Base-by-base conservation (phyloP, 2,888 invertebrate species). In the Drosophila kanekoi region DNA sequence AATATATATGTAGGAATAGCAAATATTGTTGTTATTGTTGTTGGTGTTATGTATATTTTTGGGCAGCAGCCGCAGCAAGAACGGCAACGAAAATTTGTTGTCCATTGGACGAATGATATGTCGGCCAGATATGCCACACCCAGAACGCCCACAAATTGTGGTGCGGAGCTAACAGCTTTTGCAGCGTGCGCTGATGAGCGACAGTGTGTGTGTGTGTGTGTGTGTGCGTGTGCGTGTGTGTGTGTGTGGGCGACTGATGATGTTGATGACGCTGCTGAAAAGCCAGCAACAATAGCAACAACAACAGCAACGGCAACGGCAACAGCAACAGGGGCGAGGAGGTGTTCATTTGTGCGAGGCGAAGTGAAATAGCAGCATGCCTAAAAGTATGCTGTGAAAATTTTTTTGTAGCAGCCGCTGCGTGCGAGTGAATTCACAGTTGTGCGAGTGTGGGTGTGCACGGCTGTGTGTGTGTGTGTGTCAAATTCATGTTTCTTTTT, bases 361-460 rank as follows among this genome's bases (percentile, higher is more conserved):
- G 75, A 87, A 87, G 81, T 76, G 89, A 88, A 89, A 88, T 79
- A 79, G 89, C 89, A 86, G 80, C 86, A 88, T 89, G 88, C 89
- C 89, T 89, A 86, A 89, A 89, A 90, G 89, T 88, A 82, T 84
- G 82, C 90, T 77, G 72, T 77, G 72, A 79, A 72, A 54, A 64
- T 60, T 41, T 52, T 61, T 66, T 71, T 57, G 60, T 54, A 49
- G 68, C 57, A 77, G 66, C 64, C 40, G 54, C 72, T 66, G 66
- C 77, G 72, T 77, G 67, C 71, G 57, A 67, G 63, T 66, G 74
- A 75, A 66, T 79, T 79, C 76, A 52, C 79, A 66, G 67, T 76
- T 74, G 49, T 43, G 18, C 48, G 49, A 28, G 57, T 66, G 51
- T 33, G 52, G 57, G 43, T 49, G 44, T 49, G 44, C 35, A 23